Evolutionary conservation across 2,888 invertebrate genomes (phyloP).

Genomic region (Bombyx huttoni): DNA sequence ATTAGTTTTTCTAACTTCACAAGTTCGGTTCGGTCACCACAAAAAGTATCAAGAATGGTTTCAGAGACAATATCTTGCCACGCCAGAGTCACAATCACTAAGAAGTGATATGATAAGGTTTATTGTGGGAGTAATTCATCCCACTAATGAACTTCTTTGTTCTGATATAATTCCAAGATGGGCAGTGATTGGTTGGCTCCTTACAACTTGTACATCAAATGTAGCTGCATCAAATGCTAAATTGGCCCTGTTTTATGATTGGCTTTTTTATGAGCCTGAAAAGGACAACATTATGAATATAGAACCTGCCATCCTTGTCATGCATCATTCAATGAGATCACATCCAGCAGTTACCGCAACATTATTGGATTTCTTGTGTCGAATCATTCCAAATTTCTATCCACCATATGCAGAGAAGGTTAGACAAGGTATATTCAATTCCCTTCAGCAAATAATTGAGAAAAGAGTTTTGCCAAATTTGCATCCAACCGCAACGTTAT

Average conservation of each 20-base stretch:
- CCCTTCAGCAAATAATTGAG: slow-evolving; percentile 87
- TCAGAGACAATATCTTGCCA: slow-evolving; percentile 90
- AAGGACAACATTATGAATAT: slow-evolving; percentile 97
- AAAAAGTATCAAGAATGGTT: slow-evolving; percentile 97
- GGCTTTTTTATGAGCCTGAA: slow-evolving; percentile 92
- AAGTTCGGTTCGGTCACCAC: slow-evolving; percentile 91
- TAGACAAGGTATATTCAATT: slow-evolving; percentile 84
- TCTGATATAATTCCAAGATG: slow-evolving; percentile 96
- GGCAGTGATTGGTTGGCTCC: slow-evolving; percentile 95
- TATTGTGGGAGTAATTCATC: slow-evolving; percentile 94
- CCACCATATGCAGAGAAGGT: slow-evolving; percentile 85
- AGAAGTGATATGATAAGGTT: slow-evolving; percentile 94
- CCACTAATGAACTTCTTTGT: slow-evolving; percentile 91
- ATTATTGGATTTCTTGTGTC: slow-evolving; percentile 89
- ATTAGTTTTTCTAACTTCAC: slow-evolving; percentile 86
- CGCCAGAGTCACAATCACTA: slow-evolving; percentile 91
- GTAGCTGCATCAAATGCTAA: slow-evolving; percentile 93
- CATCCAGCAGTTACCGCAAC: slow-evolving; percentile 93
- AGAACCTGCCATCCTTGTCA: slow-evolving; percentile 93
- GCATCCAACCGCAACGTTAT: slow-evolving; percentile 91
- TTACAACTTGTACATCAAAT: slow-evolving; percentile 91
- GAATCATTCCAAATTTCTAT: slow-evolving; percentile 91
- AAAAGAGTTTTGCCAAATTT: slow-evolving; percentile 94
- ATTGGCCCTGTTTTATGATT: slow-evolving; percentile 92
- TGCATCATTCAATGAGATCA: slow-evolving; percentile 93